These are phyloP conservation scores for Mesoligia furuncula DNA, from an alignment of 2,888 invertebrate species.

Conservation along the genomic window DNA sequence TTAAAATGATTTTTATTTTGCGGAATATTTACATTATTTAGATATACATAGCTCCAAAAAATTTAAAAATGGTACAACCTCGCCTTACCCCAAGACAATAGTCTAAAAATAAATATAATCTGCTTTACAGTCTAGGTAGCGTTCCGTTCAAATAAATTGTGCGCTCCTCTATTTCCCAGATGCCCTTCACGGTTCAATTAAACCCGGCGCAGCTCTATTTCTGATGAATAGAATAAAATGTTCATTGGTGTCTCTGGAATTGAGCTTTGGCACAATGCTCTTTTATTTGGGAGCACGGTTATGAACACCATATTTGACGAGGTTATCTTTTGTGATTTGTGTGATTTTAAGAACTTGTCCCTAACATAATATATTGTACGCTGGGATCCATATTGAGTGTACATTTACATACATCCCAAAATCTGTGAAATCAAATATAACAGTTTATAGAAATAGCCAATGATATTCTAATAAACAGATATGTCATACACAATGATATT, in stretches of 20 bases:
- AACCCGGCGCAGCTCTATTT: constrained; percentile 42
- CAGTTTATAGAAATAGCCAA: not conserved
- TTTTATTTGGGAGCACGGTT: not conserved
- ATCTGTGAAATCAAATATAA: not conserved
- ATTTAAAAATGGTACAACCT: no score
- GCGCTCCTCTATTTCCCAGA: constrained; percentile 39
- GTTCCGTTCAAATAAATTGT: constrained; percentile 37
- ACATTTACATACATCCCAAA: not conserved
- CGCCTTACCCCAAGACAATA: constrained; percentile 6
- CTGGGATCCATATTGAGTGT: not conserved
- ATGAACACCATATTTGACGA: not conserved
- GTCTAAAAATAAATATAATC: constrained; percentile 32
- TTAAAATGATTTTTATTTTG: no score
- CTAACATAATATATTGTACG: not conserved
- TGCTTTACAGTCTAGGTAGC: constrained; percentile 18
- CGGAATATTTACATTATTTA: no score
- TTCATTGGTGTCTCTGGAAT: constrained; percentile 17
- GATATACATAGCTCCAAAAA: no score
- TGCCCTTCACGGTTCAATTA: constrained; percentile 51
- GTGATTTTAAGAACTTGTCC: not conserved
- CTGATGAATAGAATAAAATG: constrained; percentile 44
- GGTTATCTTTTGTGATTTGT: not conserved
- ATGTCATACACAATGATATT: no score
- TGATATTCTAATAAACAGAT: no score
- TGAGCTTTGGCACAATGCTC: not conserved